Conservation (phyloP, 2,113 vertebrate species). For the Ophiodon elongatus region DNA sequence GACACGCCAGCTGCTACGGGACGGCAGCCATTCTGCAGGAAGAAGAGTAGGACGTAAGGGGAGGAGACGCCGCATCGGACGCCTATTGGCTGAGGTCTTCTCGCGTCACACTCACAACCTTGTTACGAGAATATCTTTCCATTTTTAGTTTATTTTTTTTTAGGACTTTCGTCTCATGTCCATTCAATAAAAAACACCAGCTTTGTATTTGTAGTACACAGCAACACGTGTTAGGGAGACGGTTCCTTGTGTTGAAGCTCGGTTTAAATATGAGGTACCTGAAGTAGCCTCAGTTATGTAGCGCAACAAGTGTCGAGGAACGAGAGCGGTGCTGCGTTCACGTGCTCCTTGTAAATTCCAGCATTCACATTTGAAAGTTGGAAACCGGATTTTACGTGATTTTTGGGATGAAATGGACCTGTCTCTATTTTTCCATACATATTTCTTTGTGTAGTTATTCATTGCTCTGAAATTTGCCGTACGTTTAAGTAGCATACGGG, state of each 20-base stretch:
- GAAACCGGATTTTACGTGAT: not conserved
- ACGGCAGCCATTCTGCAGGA: conserved; percentile 69
- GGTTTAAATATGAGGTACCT: not conserved
- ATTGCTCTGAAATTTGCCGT: not conserved
- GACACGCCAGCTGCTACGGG: not conserved
- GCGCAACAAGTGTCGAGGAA: conserved; percentile 8
- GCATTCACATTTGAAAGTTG: not conserved
- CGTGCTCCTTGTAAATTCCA: not conserved
- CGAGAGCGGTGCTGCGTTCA: conserved; percentile 27
- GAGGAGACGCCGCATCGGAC: conserved; percentile 45
- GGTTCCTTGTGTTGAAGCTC: not conserved
- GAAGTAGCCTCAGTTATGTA: conserved; percentile 5
- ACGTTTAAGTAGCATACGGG: not conserved
- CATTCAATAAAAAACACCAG: too few relatives aligned
- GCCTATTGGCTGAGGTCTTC: conserved; percentile 60
- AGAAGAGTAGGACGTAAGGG: conserved; percentile 10
- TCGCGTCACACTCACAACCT: not conserved
- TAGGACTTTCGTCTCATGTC: not conserved
- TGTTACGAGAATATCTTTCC: fast-evolving
- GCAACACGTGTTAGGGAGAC: fast-evolving
- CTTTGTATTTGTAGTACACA: too few relatives aligned
- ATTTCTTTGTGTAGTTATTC: not conserved
- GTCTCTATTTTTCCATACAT: not conserved
- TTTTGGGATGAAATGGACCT: not conserved
- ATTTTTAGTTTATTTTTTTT: not conserved